Percentiles rank a stretch among this genome's conserved stretches.
phyloP scores from a whole-genome alignment of 1,140 invertebrate species.

The Diploscapter pachys region DNA sequence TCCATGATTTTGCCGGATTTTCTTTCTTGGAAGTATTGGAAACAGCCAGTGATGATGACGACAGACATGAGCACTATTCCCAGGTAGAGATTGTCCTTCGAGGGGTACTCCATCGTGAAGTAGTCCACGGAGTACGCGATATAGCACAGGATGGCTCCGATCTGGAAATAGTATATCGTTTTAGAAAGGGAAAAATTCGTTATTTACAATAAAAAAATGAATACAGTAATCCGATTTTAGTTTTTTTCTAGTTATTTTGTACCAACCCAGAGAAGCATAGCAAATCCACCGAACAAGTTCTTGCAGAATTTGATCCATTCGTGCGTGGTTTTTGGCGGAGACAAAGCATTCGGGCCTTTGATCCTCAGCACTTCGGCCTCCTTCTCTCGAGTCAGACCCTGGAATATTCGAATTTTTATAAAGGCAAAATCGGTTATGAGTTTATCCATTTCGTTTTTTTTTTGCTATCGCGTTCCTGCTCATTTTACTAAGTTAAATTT shows the following conservation, averaged over 20 bases:
- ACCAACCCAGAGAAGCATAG: constrained; percentile 55
- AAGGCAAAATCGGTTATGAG: not conserved
- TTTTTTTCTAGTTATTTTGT: constrained; percentile 57
- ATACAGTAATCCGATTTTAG: constrained; percentile 60
- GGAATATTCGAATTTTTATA: constrained; percentile 11
- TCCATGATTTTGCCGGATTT: constrained; percentile 80
- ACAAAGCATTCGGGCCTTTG: constrained; percentile 71
- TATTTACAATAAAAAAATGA: constrained; percentile 39
- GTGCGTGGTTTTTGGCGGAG: constrained; percentile 59
- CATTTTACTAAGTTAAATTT: not conserved
- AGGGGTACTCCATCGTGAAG: constrained; percentile 53
- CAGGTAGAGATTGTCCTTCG: constrained; percentile 71
- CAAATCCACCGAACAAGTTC: constrained; percentile 60
- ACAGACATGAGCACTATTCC: constrained; percentile 90
- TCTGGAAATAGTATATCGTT: constrained; percentile 6
- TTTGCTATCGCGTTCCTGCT: not conserved
- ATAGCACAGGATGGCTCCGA: constrained; percentile 59
- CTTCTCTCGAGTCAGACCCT: constrained; percentile 50
- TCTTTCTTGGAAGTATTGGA: constrained; percentile 96
- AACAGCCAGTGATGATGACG: constrained; percentile 91
- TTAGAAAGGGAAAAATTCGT: not conserved
- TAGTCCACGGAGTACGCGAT: constrained; percentile 56
- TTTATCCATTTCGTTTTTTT: not conserved
- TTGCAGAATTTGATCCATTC: constrained; percentile 61
- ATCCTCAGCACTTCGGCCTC: constrained; percentile 58